Base-by-base conservation (phyloP, 2,113 vertebrate genomes). In the Platanista minor region DNA sequence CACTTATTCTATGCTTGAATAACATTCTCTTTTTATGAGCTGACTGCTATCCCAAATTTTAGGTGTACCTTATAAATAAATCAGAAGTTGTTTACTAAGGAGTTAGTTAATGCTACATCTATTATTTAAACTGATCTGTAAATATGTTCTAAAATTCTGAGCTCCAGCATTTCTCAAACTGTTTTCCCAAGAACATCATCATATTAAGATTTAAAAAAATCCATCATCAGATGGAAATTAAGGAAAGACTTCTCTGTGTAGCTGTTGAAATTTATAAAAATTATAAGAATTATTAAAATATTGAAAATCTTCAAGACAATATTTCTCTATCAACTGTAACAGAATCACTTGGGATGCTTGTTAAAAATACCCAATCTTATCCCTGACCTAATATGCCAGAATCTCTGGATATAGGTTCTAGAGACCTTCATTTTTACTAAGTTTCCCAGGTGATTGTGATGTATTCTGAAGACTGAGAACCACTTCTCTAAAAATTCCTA, bases 91-190 rank as follows among this genome's bases (percentile, higher is more conserved):
- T 64, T 95, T 64, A 69, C 27, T 64, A 87, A 92, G 62, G 7
- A 67, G n/a, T 87, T 89, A 71, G 77, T 57, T 94, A 93, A 80
- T 90, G n/a, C 25, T 90, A 36, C 27, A 74, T 91, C 46, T 72
- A 87, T 93, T 94, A 87, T 92, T 96, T 83, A 90, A 94, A 75
- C 4, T 66, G 25, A 31, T 85, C 13, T 78, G 54, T 33, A 86
- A 96, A 82, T 31, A 88, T 77, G 33, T 36, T 92, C 9, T 43
- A 27, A 87, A 89, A 92, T 43, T 64, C 31, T 62, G 21, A 69
- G 39, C 92, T 90, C 23, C 4, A 89, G 21, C 6, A 78, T 46
- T 87, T 66, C 25, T 92, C 46, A 49, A 71, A 75, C 10, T 57
- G 3, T 75, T 91, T 91, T 66, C 33, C 57, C 36, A 90, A 61